phyloP scores from a whole-genome alignment of 2,797 vertebrate species.

The Etheostoma nigrum region DNA sequence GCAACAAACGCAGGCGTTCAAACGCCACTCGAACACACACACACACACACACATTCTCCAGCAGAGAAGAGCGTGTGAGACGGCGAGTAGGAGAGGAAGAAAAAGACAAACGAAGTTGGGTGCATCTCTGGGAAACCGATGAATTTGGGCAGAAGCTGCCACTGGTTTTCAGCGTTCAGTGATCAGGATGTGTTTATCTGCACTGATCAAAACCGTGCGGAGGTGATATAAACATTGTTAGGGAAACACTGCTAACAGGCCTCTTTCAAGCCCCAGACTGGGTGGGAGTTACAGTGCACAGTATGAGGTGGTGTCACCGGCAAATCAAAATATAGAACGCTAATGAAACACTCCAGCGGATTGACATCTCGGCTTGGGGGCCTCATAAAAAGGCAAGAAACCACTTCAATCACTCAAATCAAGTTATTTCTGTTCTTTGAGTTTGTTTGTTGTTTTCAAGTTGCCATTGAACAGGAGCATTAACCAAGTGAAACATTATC shows the following conservation, averaged over 20 bases:
- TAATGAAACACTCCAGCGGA: conserved; percentile 79
- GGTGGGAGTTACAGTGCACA: conserved; percentile 71
- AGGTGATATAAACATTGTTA: conserved; percentile 82
- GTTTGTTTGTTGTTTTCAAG: conserved; percentile 54
- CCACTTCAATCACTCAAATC: conserved; percentile 69
- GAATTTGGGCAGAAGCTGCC: conserved; percentile 63
- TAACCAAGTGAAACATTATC: conserved; percentile 38
- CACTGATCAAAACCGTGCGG: conserved; percentile 78
- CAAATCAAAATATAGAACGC: conserved; percentile 76
- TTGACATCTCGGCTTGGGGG: conserved; percentile 75
- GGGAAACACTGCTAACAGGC: conserved; percentile 74
- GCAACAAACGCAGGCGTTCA: conserved; percentile 79
- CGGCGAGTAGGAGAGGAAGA: conserved; percentile 34
- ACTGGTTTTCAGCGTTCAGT: conserved; percentile 65
- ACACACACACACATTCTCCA: conserved; percentile 18
- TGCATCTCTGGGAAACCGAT: conserved; percentile 52
- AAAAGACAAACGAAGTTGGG: conserved; percentile 38
- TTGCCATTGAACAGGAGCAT: conserved; percentile 38
- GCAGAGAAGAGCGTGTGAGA: conserved; percentile 37
- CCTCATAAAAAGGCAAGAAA: conserved; percentile 65
- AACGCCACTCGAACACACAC: conserved; percentile 49
- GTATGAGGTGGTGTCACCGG: conserved; percentile 76
- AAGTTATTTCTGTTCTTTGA: conserved; percentile 64
- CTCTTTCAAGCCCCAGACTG: conserved; percentile 70
- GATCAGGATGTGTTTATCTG: conserved; percentile 78